Base-by-base conservation (phyloP, 2,797 vertebrate species). In the Hirundo rustica region DNA sequence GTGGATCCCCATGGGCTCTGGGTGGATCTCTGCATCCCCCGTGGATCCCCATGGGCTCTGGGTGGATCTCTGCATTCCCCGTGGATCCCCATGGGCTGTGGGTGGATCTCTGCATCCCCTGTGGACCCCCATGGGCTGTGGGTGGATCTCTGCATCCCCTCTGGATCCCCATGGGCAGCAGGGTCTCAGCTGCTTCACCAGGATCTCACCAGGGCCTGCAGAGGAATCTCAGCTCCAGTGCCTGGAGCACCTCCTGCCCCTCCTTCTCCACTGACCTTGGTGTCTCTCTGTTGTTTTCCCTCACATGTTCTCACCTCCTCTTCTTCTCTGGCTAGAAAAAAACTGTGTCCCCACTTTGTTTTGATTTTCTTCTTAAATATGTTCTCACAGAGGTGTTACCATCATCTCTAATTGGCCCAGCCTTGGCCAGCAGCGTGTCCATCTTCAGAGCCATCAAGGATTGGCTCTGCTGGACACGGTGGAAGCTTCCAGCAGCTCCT, bases 171-270 rank as follows among this genome's bases (percentile, higher is more conserved):
- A 34, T 0, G 3, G 23, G 16, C 44, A 47, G 44, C 32, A 34
- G 25, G 9, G 64, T 10, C 23, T 20, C 25, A 48, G 25, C n/a
- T 66, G 64, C 45, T 4, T 16, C 45, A 15, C n/a, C 65, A 36
- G 8, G 32, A 17, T 34, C 62, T 10, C 32, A 27, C 32, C 64
- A 26, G 1, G 0, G n/a, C 17, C n/a, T 67, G n/a, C 45, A 36
- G 65, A 48, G n/a, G n/a, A 36, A 20, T 34, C n/a, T 48, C 5
- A 1, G 12, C 44, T 47, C 44, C 2, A 0, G 23, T 2, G 0
- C 44, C 45, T 66, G 64, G 45, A 34, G n/a, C 64, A 34, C 2
- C 64, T 34, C 64, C 45, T 66, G 1, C 13, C 12, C 17, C 17
- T 20, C 22, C 45, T 45, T 23, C 61, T 34, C 4, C 32, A 34